A percentile compares a stretch with the other conserved stretches of the same genome.
phyloP scores from a whole-genome alignment of 2,113 vertebrate genomes.

The Osmerus eperlanus region DNA sequence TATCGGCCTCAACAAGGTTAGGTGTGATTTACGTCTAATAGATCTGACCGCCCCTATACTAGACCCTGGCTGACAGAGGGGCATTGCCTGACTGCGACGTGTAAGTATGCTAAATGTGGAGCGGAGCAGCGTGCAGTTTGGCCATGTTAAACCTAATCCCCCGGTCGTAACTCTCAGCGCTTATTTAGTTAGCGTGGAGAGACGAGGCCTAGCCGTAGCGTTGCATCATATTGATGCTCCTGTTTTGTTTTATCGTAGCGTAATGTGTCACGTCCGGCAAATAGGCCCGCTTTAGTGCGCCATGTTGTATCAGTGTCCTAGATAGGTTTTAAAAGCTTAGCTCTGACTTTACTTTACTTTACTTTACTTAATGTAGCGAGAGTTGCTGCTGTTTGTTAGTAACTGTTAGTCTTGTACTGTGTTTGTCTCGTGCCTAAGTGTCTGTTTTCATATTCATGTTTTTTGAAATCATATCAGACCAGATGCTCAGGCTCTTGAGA shows the following conservation, averaged over 20 bases:
- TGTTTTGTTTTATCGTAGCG: conserved; percentile 57
- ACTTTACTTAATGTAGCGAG: neutral
- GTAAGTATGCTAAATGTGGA: conserved; percentile 36
- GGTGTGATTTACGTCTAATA: conserved; percentile 66
- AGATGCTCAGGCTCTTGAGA: neutral
- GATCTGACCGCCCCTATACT: conserved; percentile 51
- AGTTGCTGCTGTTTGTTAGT: conserved; percentile 38
- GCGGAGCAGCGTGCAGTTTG: conserved; percentile 28
- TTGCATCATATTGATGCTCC: conserved; percentile 36
- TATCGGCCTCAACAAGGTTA: conserved; percentile 67
- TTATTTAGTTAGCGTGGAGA: conserved; percentile 50
- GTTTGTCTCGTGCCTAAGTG: conserved; percentile 45
- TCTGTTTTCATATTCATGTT: conserved; percentile 39
- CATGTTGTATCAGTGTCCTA: conserved; percentile 45
- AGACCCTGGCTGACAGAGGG: conserved; percentile 28
- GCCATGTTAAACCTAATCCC: conserved; percentile 34
- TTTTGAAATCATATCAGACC: neutral
- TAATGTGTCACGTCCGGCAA: conserved; percentile 61
- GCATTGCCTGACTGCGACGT: conserved; percentile 22
- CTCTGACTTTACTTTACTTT: too few species aligned
- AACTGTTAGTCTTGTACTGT: conserved; percentile 44
- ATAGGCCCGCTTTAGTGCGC: conserved; percentile 31
- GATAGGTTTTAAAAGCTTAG: conserved; percentile 14
- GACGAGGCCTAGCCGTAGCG: conserved; percentile 29
- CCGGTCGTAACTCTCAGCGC: conserved; percentile 27